Percentiles rank a stretch among this genome's conserved stretches.
phyloP scores from a whole-genome alignment of 2,113 vertebrate genomes.

The Sorex araneus region DNA sequence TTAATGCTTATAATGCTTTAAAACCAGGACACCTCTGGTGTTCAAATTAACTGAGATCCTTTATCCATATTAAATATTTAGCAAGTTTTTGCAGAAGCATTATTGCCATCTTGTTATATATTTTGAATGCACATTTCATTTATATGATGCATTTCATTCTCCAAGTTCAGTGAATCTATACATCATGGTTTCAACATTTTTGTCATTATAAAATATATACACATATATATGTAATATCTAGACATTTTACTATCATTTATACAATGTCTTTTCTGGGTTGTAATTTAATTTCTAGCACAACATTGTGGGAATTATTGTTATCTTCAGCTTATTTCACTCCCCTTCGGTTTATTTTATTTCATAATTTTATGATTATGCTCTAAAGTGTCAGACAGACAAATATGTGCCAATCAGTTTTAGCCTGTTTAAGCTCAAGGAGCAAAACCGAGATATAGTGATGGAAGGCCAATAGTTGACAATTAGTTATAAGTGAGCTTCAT shows the following conservation, averaged over 20 bases:
- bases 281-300: constrained; percentile 78
- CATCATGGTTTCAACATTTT: constrained; percentile 31
- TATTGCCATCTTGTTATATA: constrained; percentile 15
- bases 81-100: constrained; percentile 48
- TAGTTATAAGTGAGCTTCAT: constrained; percentile 63
- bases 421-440: constrained; percentile 42
- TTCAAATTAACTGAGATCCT: constrained; percentile 50
- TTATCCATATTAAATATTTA: constrained; percentile 62
- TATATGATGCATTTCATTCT: constrained; percentile 12
- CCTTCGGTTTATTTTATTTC: no score
- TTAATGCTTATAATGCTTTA: constrained; percentile 69
- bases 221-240: not conserved
- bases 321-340: constrained; percentile 70
- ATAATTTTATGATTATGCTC: constrained; percentile 74
- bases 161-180: constrained; percentile 17
- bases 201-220: not conserved
- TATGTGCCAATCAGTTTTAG: constrained; percentile 56
- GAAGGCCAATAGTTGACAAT: not conserved
- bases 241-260: constrained; percentile 57
- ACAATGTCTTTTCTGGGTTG: constrained; percentile 47
- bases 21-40: constrained; percentile 48
- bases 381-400: constrained; percentile 56
- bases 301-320: not conserved
- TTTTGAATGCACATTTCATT: constrained; percentile 59
- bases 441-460: constrained; percentile 55